phyloP scores from a whole-genome alignment of 2,113 vertebrate genomes.

The Glareola pratincola region DNA sequence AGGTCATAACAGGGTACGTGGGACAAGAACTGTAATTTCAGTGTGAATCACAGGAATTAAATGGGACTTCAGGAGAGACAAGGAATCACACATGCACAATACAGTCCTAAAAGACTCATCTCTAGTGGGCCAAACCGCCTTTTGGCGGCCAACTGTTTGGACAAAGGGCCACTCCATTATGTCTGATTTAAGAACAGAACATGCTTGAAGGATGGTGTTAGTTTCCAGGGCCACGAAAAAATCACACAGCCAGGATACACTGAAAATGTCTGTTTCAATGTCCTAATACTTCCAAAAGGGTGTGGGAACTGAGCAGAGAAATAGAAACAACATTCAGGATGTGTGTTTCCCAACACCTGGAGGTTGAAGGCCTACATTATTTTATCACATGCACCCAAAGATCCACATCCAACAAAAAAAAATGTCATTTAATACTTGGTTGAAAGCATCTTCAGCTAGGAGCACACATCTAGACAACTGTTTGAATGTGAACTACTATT shows the following conservation, averaged over 20 bases:
- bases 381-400: no score
- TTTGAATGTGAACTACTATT: no score
- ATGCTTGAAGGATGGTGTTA: neutral
- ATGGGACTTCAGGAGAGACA: neutral
- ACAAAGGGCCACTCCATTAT: neutral
- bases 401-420: no score
- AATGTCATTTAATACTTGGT: no score
- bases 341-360: no score
- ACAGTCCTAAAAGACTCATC: neutral
- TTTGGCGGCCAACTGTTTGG: neutral
- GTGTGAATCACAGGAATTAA: neutral
- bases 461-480: no score
- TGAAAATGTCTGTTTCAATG: neutral
- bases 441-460: no score
- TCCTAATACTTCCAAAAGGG: neutral
- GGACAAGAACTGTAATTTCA: neutral
- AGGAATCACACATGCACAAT: neutral
- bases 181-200: neutral
- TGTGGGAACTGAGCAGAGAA: neutral
- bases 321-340: neutral
- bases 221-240: neutral
- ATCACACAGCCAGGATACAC: neutral
- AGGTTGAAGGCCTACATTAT: no score
- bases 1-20: neutral
- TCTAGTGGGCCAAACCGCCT: neutral